Evolutionary conservation across 1,140 invertebrate species (phyloP), one percentile per base, ranked within the genome.

Genomic region (Papilio machaon): DNA sequence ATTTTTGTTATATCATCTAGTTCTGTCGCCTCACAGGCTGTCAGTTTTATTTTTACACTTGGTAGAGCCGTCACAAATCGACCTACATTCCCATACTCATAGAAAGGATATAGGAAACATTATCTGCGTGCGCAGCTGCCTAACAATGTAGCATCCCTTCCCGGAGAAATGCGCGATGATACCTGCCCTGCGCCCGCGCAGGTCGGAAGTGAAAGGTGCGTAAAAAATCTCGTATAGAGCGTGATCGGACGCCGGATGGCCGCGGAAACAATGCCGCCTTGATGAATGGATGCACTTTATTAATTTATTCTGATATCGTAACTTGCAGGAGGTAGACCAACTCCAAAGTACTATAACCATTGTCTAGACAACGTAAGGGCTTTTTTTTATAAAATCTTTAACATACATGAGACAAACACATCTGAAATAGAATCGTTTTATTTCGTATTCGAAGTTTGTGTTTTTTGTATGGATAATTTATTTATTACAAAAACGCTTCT

Each of bases 171-270:
- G 83, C 80, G 46, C 73, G 80, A 73, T 82, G 87, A 87, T 91
- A 91, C 87, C 85, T 90, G 89, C 85, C 87, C 85, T 90, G 89
- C 85, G 85, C 85, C 79, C n/a, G 81, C 84, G 82, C 87, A 88
- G 90, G 86, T 88, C 90, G 91, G 90, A 91, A 91, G 91, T 90
- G 90, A 92, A 92, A 92, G 91, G 89, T 87, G 85, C 79, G 82
- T 86, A 92, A 92, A 91, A 92, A 91, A 87, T 84, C 80, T 81
- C 85, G 85, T 87, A 85, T 84, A 84, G 74, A 84, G 83, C 86
- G 84, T 81, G 82, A 81, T 88, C 77, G 82, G 52, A 73, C 84
- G 83, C 82, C 83, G 86, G 86, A 87, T 86, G 85, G 54, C 75
- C 19, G 58, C 75, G 79, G 80, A 84, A 82, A 85, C 83, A 85